Conservation (phyloP, 2,888 invertebrate genomes). For the Abrostola triplasia region DNA sequence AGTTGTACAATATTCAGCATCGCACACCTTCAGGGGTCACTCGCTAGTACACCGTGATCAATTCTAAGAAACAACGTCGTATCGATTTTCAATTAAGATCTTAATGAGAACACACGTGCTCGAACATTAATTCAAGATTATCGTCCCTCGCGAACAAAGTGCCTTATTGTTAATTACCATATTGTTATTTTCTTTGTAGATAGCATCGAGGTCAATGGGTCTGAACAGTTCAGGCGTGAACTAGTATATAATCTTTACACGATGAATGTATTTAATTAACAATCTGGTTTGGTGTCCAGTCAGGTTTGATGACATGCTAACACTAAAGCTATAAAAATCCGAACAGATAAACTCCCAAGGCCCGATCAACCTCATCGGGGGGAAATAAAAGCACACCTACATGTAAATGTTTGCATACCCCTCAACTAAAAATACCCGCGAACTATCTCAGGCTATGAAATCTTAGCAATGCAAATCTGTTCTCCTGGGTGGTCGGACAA, state of each 20-base stretch:
- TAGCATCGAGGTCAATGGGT: neutral
- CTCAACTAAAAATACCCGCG: constrained; percentile 20
- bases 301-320: neutral
- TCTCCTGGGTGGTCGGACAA: constrained; percentile 52
- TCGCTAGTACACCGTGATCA: neutral
- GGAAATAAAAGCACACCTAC: neutral
- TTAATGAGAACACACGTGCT: constrained; percentile 26
- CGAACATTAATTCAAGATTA: constrained; percentile 23
- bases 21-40: too few species aligned
- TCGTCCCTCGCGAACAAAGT: constrained; percentile 27
- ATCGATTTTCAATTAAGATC: constrained; percentile 36
- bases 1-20: too few species aligned
- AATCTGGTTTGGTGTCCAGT: too few species aligned
- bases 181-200: neutral
- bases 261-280: too few species aligned
- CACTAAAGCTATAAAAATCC: neutral
- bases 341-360: neutral
- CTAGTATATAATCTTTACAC: too few species aligned
- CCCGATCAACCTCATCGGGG: neutral
- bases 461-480: constrained; percentile 45
- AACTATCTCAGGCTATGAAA: constrained; percentile 28
- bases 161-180: constrained; percentile 23
- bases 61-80: constrained; percentile 9
- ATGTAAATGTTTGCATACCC: constrained; percentile 10
- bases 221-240: too few species aligned